Evolutionary conservation across 2,797 vertebrate genomes (phyloP).

Genomic region (Benthosema pterotum): DNA sequence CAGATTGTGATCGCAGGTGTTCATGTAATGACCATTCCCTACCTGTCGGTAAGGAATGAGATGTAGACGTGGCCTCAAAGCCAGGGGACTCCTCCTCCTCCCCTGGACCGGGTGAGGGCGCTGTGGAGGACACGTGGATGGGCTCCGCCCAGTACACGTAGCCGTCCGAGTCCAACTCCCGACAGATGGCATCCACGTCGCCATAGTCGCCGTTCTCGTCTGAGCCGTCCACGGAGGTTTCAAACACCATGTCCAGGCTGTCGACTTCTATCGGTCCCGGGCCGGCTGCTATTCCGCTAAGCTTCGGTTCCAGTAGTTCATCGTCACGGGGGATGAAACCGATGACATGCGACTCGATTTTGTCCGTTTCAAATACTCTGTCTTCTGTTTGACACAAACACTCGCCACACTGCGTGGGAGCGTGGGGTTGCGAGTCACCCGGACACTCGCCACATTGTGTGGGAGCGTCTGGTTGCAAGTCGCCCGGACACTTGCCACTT

Average conservation of each 20-base stretch:
- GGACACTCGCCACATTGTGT: too few species aligned
- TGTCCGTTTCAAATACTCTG: neutral
- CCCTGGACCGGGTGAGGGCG: slow-evolving; percentile 1
- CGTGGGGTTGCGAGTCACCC: too few species aligned
- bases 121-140: slow-evolving; percentile 36
- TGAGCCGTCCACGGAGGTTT: slow-evolving; percentile 57
- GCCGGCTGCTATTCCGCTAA: neutral
- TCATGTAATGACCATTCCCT: too few species aligned
- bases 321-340: neutral
- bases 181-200: slow-evolving; percentile 49
- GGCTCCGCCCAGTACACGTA: slow-evolving; percentile 65
- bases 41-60: neutral
- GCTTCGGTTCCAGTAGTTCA: neutral
- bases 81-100: slow-evolving; percentile 25
- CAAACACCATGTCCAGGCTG: slow-evolving; percentile 48
- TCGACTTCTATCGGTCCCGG: slow-evolving; percentile 22
- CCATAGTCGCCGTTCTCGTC: slow-evolving; percentile 35
- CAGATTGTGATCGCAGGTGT: too few species aligned
- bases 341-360: neutral
- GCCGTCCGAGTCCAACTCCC: slow-evolving; percentile 53
- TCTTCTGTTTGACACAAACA: too few species aligned
- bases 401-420: too few species aligned
- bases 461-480: too few species aligned
- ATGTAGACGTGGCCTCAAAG: slow-evolving; percentile 25
- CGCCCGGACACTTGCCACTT: too few species aligned